These are phyloP conservation scores for Deilephila elpenor DNA, from an alignment of 2,888 invertebrate species.

Conservation along the genomic window DNA sequence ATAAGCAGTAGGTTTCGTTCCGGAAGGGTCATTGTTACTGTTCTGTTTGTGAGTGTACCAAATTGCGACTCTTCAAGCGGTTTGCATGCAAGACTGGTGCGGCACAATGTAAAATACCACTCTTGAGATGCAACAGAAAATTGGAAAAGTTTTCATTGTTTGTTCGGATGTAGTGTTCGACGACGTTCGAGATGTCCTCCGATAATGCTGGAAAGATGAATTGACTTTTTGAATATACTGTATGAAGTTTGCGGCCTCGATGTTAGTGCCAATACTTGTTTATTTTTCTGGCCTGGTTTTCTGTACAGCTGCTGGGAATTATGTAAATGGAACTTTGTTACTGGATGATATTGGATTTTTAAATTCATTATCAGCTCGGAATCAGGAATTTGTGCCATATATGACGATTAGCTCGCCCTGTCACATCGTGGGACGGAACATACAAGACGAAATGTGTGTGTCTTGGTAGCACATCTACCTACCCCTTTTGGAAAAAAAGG, in stretches of 20 bases:
- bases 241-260: not conserved
- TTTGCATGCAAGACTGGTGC: conserved; percentile 47
- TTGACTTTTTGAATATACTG: not conserved
- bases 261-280: not conserved
- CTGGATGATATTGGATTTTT: too few species aligned
- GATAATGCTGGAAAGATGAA: conserved; percentile 29
- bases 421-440: too few species aligned
- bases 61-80: conserved; percentile 13
- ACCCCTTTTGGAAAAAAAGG: too few species aligned
- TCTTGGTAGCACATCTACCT: too few species aligned
- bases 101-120: conserved; percentile 54
- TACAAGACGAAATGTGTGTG: too few species aligned
- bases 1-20: conserved; percentile 7
- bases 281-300: not conserved
- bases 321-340: too few species aligned
- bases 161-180: conserved; percentile 40
- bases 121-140: conserved; percentile 58
- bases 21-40: conserved; percentile 18
- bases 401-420: too few species aligned
- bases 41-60: not conserved
- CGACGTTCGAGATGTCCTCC: conserved; percentile 40
- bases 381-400: too few species aligned
- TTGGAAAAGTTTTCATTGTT: conserved; percentile 61
- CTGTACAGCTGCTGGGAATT: not conserved
- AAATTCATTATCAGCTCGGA: too few species aligned